Base-by-base conservation (phyloP, 1,140 invertebrate species). In the Samia ricini region DNA sequence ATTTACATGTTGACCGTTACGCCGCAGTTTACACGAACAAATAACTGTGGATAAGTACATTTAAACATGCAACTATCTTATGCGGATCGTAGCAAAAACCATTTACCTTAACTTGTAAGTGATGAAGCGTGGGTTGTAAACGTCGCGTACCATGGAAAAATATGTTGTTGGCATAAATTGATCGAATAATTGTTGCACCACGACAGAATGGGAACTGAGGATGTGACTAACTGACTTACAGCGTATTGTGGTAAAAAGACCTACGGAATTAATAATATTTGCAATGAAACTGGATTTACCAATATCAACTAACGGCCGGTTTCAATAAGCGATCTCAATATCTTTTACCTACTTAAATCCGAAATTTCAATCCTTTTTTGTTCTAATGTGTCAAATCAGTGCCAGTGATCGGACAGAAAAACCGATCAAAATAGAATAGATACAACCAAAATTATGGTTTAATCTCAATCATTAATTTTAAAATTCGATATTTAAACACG, bases 101-200 rank as follows among this genome's bases (percentile, higher is more conserved):
- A 23, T 52, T 18, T 42, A 42, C 33, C 12, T 15, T 42, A 42
- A 42, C 12, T 20, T 49, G 49, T 19, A 56, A 64, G 52, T 56
- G 57, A 50, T 42, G 56, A 58, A 58, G 29, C 56, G 36, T 59
- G 42, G n/a, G 24, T 20, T 23, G 8, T 18, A 12, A 20, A 57
- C 33, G 19, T 26, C 23, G 18, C 24, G 22, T 52, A 52, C 51
- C 22, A 8, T 19, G 36, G 5, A 61, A 19, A 63, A 50, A 48
- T 57, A 57, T 57, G n/a, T 33, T 42, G 18, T 51, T 51, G 24
- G 19, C 61, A 50, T 57, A 56, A 51, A 63, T 57, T 63, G 10
- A 57, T 57, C n/a, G 55, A 23, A 50, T 22, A 49, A n/a, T 10
- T 49, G 20, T 49, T 57, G 56, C 18, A 55, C 22, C 8, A n/a